A percentile compares a stretch with the other conserved stretches of the same genome.
Conservation (phyloP, 2,888 invertebrate species). For the Stenodema calcarata region DNA sequence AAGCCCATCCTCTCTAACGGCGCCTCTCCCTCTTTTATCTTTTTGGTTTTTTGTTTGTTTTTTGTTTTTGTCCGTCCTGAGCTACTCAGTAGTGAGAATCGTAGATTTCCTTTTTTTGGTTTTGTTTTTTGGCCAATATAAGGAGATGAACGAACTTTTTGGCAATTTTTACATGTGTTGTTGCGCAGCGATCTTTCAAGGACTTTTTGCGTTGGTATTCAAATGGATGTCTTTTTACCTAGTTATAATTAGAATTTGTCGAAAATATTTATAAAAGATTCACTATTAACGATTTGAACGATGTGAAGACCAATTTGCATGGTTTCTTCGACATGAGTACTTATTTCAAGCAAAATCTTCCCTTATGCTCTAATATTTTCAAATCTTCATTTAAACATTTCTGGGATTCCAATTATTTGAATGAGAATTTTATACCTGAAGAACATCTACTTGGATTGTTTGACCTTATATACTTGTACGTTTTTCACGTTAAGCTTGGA, state of each 20-base stretch:
- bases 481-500: too few species aligned
- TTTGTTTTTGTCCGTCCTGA: constrained; percentile 54
- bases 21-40: constrained; percentile 64
- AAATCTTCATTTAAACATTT: too few species aligned
- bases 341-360: neutral
- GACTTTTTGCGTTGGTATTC: constrained; percentile 56
- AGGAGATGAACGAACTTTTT: neutral
- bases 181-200: constrained; percentile 35
- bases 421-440: too few species aligned
- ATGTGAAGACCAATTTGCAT: constrained; percentile 20
- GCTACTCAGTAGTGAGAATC: constrained; percentile 28
- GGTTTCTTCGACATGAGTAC: neutral
- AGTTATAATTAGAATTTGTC: neutral
- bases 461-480: too few species aligned
- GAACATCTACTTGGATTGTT: too few species aligned
- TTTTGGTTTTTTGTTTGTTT: constrained; percentile 61
- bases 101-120: constrained; percentile 31
- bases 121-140: neutral
- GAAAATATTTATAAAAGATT: neutral
- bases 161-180: constrained; percentile 9
- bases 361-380: too few species aligned
- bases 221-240: constrained; percentile 52
- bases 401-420: too few species aligned
- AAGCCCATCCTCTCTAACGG: constrained; percentile 66
- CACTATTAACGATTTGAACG: too few species aligned